Evolutionary conservation across 1,140 invertebrate species (phyloP), one percentile per base, ranked within the genome.

Genomic region (Phenacoccus solenopsis): DNA sequence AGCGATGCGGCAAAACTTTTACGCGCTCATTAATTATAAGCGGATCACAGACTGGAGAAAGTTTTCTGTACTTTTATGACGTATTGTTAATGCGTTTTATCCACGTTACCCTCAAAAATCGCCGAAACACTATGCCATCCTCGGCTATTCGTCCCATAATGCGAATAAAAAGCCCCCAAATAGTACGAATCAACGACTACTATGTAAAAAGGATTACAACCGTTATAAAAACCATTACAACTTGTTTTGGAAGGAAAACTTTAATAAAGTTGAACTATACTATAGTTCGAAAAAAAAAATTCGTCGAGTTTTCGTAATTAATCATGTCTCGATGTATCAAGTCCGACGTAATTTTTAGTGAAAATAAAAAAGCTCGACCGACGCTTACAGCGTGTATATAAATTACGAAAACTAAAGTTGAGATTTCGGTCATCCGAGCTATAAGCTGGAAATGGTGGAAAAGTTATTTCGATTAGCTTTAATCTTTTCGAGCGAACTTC

Each of bases 61-160:
- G 38, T 49, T 49, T 49, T 49, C 38, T n/a, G 38, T 49, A 49
- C 38, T 49, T 49, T 49, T 49, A 49, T 49, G 38, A 49, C 16
- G 38, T 49, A 49, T 49, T 49, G 38, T 49, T 49, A 49, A 49
- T 49, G 38, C 38, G 38, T 49, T 49, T 49, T 49, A 49, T 49
- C 38, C 20, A 16, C 13, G 38, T 49, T 49, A n/a, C n/a, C n/a
- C n/a, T n/a, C 12, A 49, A 49, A 49, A 49, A 49, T 49, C 38
- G 38, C 30, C 30, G 30, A 32, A 32, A 13, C 13, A 32, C 12
- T n/a, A 49, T 49, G 3, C 20, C 38, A 49, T 49, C 5, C 38
- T 10, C 30, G 30, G 30, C 20, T 2, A 16, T 49, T 16, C 16
- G 38, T n/a, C 38, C 38, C 12, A 49, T 49, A 16, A 9, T n/a